Evolutionary conservation across 2,888 invertebrate genomes (phyloP), one percentile per base, ranked within the genome.

Genomic region (Coelopa pilipes): DNA sequence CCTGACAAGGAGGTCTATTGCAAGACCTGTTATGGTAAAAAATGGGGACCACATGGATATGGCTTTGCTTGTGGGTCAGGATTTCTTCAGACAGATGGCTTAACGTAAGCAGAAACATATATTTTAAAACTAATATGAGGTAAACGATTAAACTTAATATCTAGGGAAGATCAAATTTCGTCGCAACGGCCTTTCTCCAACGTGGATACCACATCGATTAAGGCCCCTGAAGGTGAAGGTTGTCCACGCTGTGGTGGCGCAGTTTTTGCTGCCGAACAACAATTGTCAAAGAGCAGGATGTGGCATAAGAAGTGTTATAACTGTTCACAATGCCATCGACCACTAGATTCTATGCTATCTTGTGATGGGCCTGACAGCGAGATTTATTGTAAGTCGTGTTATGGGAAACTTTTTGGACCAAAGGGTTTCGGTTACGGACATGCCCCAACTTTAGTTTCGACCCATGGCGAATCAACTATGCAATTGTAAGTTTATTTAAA

Each of bases 221-320:
- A 92, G 88, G 96, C 96, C 1, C 92, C 94, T 50, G 92, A 92
- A 79, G 96, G 96, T 60, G 94, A 96, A 89, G 96, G 95, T 72
- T 97, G 97, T 85, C 96, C 96, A 0, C 91, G 97, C 76, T 98
- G 98, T 87, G 95, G 96, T 74, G 97, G 97, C 80, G 94, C 94
- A 90, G 98, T 98, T 45, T 98, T 97, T 88, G 96, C 96, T 79
- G 98, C 98, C 77, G 98, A 98, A 89, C 97, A 97, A 88, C 96
- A 97, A 89, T 90, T 98, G 80, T 97, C 97, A 80, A 97, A 96
- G 87, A 96, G 97, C 89, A 94, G 94, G 80, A 97, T 98, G 93
- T 98, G 96, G 96, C 98, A 98, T 89, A 96, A 94, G 89, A 94
- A 93, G 85, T 98, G 98, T 89, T 98, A 96, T 91, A 97, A 93